These are phyloP conservation scores for Melanotaenia maccullochi DNA, from an alignment of 2,797 vertebrate species.

Conservation along the genomic window DNA sequence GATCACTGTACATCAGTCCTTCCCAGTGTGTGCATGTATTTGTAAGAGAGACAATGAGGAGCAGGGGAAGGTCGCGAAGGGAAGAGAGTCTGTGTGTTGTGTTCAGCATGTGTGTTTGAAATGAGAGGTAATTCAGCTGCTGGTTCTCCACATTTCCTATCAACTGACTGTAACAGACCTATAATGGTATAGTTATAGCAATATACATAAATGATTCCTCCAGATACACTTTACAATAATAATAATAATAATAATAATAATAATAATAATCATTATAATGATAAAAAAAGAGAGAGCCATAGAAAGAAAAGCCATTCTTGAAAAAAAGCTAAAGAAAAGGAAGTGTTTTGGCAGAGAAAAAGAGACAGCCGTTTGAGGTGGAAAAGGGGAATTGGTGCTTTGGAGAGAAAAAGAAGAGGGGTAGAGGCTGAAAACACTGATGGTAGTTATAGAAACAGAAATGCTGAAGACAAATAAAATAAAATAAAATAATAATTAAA, in stretches of 20 bases:
- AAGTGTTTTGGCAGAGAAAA: constrained; percentile 63
- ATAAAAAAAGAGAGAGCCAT: constrained; percentile 52
- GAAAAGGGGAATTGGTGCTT: constrained; percentile 55
- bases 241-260: constrained; percentile 65
- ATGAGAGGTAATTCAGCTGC: constrained; percentile 79
- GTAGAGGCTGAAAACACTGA: constrained; percentile 64
- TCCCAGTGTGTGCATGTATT: constrained; percentile 56
- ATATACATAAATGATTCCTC: constrained; percentile 76
- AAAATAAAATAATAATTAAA: too few relatives aligned
- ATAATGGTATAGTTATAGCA: constrained; percentile 75
- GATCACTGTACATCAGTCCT: constrained; percentile 73
- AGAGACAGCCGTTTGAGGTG: constrained; percentile 40
- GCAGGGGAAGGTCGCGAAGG: constrained; percentile 17
- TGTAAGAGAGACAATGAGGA: constrained; percentile 29
- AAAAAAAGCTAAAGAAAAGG: constrained; percentile 64
- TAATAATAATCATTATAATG: constrained; percentile 70
- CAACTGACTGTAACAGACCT: constrained; percentile 76
- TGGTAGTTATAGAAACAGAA: constrained; percentile 66
- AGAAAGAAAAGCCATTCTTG: constrained; percentile 73
- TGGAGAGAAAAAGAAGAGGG: constrained; percentile 20
- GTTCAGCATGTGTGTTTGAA: constrained; percentile 75
- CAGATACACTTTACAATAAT: constrained; percentile 80
- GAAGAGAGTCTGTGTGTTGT: constrained; percentile 46
- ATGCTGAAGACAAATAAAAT: constrained; percentile 41
- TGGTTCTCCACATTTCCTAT: constrained; percentile 73